Percentiles rank a stretch among this genome's conserved stretches.
Evolutionary conservation across 2,888 invertebrate species (phyloP).

Genomic region (Apotomis turbidana): DNA sequence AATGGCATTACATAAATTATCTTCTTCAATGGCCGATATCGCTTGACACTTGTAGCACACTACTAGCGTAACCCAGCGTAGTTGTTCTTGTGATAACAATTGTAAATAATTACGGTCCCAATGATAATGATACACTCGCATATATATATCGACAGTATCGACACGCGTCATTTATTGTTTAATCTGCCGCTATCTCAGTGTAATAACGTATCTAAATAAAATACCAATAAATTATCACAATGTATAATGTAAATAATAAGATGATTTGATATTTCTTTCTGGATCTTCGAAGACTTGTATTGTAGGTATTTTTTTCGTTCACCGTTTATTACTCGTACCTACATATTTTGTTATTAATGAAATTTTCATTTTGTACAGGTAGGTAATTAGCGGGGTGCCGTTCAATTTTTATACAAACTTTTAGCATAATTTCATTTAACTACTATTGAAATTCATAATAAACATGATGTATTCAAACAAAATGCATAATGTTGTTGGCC

Average conservation of each 20-base stretch:
- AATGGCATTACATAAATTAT: conserved; percentile 1
- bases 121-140: neutral
- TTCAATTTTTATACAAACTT: too few species aligned
- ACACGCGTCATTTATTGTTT: conserved; percentile 1
- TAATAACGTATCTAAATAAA: neutral
- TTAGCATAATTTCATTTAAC: too few species aligned
- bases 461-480: too few species aligned
- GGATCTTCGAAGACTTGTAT: too few species aligned
- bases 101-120: conserved; percentile 13
- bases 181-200: neutral
- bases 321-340: too few species aligned
- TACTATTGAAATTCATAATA: too few species aligned
- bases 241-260: neutral
- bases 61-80: neutral
- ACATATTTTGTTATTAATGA: too few species aligned
- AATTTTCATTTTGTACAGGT: too few species aligned
- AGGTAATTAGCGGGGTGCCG: too few species aligned
- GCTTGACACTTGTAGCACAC: neutral
- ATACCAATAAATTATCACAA: neutral
- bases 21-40: conserved; percentile 9
- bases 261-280: too few species aligned
- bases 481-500: too few species aligned
- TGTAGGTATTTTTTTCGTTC: too few species aligned
- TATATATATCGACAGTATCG: neutral
- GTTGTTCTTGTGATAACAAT: neutral